Percentiles rank a stretch among this genome's conserved stretches.
Conservation (phyloP, 2,797 vertebrate species). For the Brachymystax lenok region DNA sequence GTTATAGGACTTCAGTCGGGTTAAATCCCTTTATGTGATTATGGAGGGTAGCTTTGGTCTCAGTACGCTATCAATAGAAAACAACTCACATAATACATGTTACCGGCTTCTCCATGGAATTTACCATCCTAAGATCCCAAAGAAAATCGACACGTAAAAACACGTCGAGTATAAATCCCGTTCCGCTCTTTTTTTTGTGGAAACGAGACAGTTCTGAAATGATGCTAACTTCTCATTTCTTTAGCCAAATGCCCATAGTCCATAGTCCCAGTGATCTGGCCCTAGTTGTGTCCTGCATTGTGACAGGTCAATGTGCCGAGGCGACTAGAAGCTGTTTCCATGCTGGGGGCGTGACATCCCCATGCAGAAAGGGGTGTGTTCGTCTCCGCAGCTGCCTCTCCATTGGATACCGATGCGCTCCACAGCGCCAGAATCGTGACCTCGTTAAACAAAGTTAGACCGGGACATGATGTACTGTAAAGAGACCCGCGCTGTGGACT, state of each 20-base stretch:
- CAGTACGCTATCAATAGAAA: slow-evolving; percentile 22
- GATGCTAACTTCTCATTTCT: slow-evolving; percentile 19
- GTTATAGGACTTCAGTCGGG: not conserved
- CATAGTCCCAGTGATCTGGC: slow-evolving; percentile 18
- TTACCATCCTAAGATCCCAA: slow-evolving; percentile 21
- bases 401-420: slow-evolving; percentile 32
- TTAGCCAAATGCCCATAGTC: slow-evolving; percentile 14
- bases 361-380: slow-evolving; percentile 69
- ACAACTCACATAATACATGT: slow-evolving; percentile 23
- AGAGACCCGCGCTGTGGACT: not conserved
- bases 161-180: slow-evolving; percentile 6
- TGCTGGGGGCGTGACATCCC: slow-evolving; percentile 69
- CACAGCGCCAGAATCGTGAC: slow-evolving; percentile 18
- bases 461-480: not conserved
- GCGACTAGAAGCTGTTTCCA: slow-evolving; percentile 65
- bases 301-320: slow-evolving; percentile 62
- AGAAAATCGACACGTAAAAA: slow-evolving; percentile 9
- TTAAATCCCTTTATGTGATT: slow-evolving; percentile 26
- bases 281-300: slow-evolving; percentile 52
- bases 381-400: not conserved
- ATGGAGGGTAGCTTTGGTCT: slow-evolving; percentile 28
- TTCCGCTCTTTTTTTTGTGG: slow-evolving; percentile 3
- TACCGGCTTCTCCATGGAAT: slow-evolving; percentile 38
- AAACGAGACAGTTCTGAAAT: slow-evolving; percentile 12
- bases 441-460: slow-evolving; percentile 19